Conservation (phyloP, 1,140 invertebrate species). For the Centruroides sculpturatus region DNA sequence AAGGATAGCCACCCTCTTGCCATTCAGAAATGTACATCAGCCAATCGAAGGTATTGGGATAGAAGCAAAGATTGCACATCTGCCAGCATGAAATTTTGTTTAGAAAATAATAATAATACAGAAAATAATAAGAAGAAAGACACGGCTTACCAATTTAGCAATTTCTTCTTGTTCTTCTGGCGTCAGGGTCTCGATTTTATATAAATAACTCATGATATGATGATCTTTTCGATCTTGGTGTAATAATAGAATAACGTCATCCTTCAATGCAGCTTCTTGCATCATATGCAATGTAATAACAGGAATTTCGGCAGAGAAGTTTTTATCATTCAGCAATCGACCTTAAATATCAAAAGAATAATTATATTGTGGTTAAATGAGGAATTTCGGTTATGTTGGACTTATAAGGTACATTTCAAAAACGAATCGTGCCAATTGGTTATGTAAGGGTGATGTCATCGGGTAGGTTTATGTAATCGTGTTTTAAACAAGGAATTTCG, state of each 20-base stretch:
- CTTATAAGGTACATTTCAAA: too few relatives aligned
- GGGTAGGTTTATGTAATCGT: too few relatives aligned
- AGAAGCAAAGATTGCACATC: conserved; percentile 83
- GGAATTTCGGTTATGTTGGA: too few relatives aligned
- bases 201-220: conserved; percentile 75
- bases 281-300: conserved; percentile 23
- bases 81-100: conserved; percentile 23
- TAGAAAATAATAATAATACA: too few relatives aligned
- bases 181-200: conserved; percentile 61
- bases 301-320: conserved; percentile 19
- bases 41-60: conserved; percentile 79
- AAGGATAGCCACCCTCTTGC: conserved; percentile 45
- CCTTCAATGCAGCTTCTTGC: conserved; percentile 53
- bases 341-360: conserved; percentile 19
- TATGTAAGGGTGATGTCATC: background rate
- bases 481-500: too few relatives aligned
- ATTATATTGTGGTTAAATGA: too few relatives aligned
- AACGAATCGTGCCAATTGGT: background rate
- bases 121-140: background rate
- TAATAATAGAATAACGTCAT: conserved; percentile 74
- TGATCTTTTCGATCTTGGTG: conserved; percentile 81
- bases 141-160: conserved; percentile 56
- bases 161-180: conserved; percentile 59
- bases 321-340: conserved; percentile 21
- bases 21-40: conserved; percentile 73